phyloP scores from a whole-genome alignment of 2,113 vertebrate genomes.

The Melanostigma gelatinosum region DNA sequence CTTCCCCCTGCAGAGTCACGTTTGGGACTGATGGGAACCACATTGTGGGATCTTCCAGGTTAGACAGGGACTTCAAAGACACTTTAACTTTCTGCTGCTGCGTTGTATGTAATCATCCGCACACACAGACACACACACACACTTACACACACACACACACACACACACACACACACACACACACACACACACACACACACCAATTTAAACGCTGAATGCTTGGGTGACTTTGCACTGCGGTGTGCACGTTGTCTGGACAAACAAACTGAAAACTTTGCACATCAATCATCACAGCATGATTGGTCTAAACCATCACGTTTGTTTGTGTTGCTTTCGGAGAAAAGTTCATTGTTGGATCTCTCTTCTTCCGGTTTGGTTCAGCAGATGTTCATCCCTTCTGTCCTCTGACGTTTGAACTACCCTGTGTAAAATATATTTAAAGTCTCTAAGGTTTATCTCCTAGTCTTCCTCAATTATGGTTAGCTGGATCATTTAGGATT shows the following conservation, averaged over 20 bases:
- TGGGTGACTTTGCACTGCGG: neutral
- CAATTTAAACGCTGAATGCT: neutral
- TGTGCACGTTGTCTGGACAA: neutral
- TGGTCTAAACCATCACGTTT: neutral
- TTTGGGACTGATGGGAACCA: constrained; percentile 70
- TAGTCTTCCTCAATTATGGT: neutral
- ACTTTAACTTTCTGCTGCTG: constrained; percentile 29
- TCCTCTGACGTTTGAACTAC: neutral
- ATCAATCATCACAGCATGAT: constrained; percentile 2
- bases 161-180: neutral
- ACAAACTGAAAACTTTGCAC: neutral
- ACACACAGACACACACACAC: neutral
- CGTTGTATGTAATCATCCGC: constrained; percentile 18
- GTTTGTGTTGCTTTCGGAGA: neutral
- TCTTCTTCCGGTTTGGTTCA: neutral
- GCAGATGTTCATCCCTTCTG: neutral
- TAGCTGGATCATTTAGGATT: neutral
- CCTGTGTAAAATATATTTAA: neutral
- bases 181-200: neutral
- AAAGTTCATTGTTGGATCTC: neutral
- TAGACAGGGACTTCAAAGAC: constrained; percentile 58
- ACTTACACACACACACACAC: neutral
- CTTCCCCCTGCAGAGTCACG: constrained; percentile 46
- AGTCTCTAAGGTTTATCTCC: neutral
- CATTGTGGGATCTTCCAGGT: constrained; percentile 62